A percentile compares a stretch with the other conserved stretches of the same genome.
Conservation (phyloP, 1,140 invertebrate species). For the Cecropterus lyciades region DNA sequence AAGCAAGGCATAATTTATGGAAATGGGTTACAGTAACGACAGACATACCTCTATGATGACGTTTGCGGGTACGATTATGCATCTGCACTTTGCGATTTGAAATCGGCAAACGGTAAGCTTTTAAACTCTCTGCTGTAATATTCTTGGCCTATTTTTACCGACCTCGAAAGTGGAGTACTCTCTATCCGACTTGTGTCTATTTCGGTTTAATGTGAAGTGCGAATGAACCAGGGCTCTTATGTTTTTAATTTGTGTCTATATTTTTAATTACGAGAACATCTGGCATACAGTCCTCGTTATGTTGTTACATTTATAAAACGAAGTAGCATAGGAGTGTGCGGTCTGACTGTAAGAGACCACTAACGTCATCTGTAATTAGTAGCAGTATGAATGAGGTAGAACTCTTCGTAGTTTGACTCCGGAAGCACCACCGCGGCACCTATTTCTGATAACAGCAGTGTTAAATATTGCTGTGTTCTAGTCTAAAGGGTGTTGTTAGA, state of each 20-base stretch:
- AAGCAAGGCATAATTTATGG: constrained; percentile 30
- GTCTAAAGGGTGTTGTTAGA: too few relatives aligned
- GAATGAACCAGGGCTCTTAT: constrained; percentile 2
- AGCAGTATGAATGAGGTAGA: too few relatives aligned
- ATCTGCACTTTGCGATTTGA: constrained; percentile 30
- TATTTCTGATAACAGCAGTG: too few relatives aligned
- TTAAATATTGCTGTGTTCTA: too few relatives aligned
- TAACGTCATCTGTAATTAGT: too few relatives aligned
- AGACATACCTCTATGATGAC: constrained; percentile 29
- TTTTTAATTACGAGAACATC: too few relatives aligned
- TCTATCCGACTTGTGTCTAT: constrained; percentile 4
- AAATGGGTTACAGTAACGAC: constrained; percentile 33
- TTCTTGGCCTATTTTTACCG: constrained; percentile 26
- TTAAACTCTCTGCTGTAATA: constrained; percentile 23
- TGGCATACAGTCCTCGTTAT: too few relatives aligned
- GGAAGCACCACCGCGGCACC: too few relatives aligned
- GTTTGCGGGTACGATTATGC: constrained; percentile 32
- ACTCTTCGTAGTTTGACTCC: too few relatives aligned
- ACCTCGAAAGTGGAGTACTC: constrained; percentile 20
- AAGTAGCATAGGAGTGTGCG: too few relatives aligned
- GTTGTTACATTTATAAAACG: too few relatives aligned
- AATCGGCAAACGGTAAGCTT: constrained; percentile 31
- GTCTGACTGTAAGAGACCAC: too few relatives aligned
- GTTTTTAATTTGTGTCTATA: neutral
- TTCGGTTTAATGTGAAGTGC: neutral